These are phyloP conservation scores for Nyctibius grandis DNA, from an alignment of 2,797 vertebrate genomes.

Conservation along the genomic window DNA sequence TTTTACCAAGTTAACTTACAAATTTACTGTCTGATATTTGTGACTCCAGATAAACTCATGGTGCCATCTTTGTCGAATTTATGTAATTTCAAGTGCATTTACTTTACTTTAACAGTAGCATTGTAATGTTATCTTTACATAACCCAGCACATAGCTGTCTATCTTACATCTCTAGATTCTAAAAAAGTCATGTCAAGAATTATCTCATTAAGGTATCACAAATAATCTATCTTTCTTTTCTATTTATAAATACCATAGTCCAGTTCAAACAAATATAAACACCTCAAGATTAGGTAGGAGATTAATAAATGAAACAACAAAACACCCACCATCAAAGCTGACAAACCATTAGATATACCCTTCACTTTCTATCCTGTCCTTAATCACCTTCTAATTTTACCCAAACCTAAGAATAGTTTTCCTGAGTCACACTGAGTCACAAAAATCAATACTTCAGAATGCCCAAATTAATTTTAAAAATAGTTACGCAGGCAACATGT, in stretches of 20 bases:
- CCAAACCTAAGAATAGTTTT: background rate
- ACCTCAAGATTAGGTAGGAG: background rate
- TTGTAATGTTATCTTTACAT: background rate
- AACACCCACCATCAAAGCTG: background rate
- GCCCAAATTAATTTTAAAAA: background rate
- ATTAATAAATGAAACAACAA: background rate
- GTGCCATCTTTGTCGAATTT: background rate
- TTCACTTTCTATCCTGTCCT: background rate
- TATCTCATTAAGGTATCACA: background rate
- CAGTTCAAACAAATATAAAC: background rate
- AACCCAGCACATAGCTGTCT: background rate
- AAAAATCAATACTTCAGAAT: background rate
- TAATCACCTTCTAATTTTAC: background rate
- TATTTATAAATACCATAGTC: background rate
- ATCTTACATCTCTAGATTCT: background rate
- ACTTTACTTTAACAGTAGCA: background rate
- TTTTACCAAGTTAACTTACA: background rate
- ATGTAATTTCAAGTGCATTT: background rate
- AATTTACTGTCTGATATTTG: background rate
- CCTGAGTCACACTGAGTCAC: background rate
- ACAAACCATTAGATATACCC: fast-evolving
- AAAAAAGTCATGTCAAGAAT: background rate
- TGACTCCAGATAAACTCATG: background rate
- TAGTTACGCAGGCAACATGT: fast-evolving
- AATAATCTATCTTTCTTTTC: background rate